Evolutionary conservation across 2,797 vertebrate genomes (phyloP).

Genomic region (Psittacula echo): DNA sequence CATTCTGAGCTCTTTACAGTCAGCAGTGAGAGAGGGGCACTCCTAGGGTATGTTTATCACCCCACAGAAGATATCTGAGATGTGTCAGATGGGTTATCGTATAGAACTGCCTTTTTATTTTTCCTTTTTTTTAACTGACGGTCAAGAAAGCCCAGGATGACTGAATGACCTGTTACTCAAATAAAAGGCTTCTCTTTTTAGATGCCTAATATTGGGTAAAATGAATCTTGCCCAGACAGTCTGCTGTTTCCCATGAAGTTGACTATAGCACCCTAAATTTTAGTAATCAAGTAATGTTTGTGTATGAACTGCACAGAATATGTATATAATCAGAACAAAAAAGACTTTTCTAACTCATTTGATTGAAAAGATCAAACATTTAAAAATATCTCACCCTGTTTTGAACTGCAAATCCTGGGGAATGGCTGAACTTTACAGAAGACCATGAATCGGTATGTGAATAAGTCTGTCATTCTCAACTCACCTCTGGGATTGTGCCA

Average conservation of each 20-base stretch:
- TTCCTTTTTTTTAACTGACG: neutral
- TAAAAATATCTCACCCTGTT: slow-evolving; percentile 30
- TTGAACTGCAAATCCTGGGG: slow-evolving; percentile 61
- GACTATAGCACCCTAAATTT: neutral
- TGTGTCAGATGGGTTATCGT: neutral
- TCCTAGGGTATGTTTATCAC: neutral
- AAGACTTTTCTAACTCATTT: neutral
- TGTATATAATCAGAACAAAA: neutral
- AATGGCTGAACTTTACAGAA: slow-evolving; percentile 64
- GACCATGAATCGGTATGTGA: neutral
- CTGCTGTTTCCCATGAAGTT: neutral
- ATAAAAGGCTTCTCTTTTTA: neutral
- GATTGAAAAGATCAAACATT: slow-evolving; percentile 29
- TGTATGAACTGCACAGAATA: neutral
- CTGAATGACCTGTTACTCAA: neutral
- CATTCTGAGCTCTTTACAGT: neutral
- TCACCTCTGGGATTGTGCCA: slow-evolving; percentile 30
- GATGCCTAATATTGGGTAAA: neutral
- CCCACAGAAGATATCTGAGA: neutral
- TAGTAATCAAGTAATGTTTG: neutral
- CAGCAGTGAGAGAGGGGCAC: neutral
- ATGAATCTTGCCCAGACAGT: neutral
- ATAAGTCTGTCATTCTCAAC: slow-evolving; percentile 19
- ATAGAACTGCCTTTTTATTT: neutral
- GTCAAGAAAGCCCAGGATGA: neutral